Evolutionary conservation across 2,888 invertebrate genomes (phyloP), one percentile per base, ranked within the genome.

Genomic region (Aphodius granarius): DNA sequence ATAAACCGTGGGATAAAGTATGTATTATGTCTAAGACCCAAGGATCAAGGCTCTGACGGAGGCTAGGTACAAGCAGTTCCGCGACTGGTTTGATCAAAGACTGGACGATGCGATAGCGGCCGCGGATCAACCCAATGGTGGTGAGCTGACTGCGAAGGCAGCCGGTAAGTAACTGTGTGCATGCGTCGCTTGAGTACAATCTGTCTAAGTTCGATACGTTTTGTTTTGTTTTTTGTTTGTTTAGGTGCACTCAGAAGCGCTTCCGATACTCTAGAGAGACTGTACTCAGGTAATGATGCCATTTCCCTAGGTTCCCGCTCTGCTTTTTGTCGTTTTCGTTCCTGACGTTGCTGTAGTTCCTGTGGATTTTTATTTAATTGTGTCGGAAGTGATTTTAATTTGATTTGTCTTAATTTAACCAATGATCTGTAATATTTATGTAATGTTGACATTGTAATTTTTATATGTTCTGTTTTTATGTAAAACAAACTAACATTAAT

Each of bases 51-150:
- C 93, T 82, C 89, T 94, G 76, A 92, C 94, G 63, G 90, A 93
- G 84, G 90, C 91, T 74, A 93, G 94, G 80, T 92, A 94, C 81
- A 87, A 87, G 18, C 93, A 95, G 83, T 92, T 96, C 85, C 90
- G 90, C 80, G 89, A 89, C 76, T 96, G 96, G 96, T 93, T 96
- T 86, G 91, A 94, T 84, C 92, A 92, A 86, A 89, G 95, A 78
- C 90, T 96, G 83, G 95, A 96, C 83, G 93, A 95, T 87, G 96
- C 96, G 0, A 94, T 96, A 77, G 93, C 93, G 73, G 95, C 95
- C 5, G 94, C 95, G 13, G 92, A 93, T 83, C 78, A 83, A 64
- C 76, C 81, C 23, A 78, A 80, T 72, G 84, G 85, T 72, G 84
- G 85, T 5, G 81, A 86, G 78, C 73, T 72, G 79, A 23, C 80